These are phyloP conservation scores for Melieria picta DNA, from an alignment of 2,888 invertebrate species.

Conservation along the genomic window DNA sequence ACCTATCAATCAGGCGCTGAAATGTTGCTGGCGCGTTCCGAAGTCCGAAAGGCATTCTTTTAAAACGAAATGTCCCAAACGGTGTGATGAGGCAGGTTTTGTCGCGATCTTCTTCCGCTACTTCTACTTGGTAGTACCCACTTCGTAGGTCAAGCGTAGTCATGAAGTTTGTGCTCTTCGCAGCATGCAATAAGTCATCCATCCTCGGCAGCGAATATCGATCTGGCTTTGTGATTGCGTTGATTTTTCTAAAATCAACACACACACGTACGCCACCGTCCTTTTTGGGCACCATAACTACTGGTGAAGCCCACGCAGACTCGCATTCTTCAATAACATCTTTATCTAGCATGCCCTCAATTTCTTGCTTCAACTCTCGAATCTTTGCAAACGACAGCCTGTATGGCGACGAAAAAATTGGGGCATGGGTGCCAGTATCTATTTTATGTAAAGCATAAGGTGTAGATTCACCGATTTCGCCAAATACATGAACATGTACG, in stretches of 20 bases:
- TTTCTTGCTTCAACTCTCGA: not conserved
- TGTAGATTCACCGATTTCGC: constrained; percentile 14
- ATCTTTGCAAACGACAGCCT: constrained; percentile 38
- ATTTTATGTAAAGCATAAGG: constrained; percentile 47
- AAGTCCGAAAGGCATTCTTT: constrained; percentile 10
- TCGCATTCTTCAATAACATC: constrained; percentile 60
- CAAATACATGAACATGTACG: constrained; percentile 22
- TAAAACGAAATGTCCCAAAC: constrained; percentile 12
- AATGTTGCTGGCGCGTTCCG: not conserved
- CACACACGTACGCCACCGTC: too few relatives aligned
- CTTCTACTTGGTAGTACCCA: not conserved
- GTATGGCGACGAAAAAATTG: constrained; percentile 50
- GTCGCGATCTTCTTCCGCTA: constrained; percentile 4
- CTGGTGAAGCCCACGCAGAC: constrained; percentile 53
- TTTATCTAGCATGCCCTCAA: constrained; percentile 48
- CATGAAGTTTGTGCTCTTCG: constrained; percentile 10
- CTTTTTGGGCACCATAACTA: constrained; percentile 26
- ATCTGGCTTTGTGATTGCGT: constrained; percentile 4
- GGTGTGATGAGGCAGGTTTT: constrained; percentile 16
- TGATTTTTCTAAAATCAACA: constrained; percentile 9
- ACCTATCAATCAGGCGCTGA: not conserved
- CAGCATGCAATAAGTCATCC: constrained; percentile 9
- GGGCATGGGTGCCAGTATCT: constrained; percentile 51
- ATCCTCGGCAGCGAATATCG: constrained; percentile 11
- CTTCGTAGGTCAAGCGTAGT: not conserved